These are phyloP conservation scores for Plebejus anna DNA, from an alignment of 2,888 invertebrate species.

Conservation along the genomic window DNA sequence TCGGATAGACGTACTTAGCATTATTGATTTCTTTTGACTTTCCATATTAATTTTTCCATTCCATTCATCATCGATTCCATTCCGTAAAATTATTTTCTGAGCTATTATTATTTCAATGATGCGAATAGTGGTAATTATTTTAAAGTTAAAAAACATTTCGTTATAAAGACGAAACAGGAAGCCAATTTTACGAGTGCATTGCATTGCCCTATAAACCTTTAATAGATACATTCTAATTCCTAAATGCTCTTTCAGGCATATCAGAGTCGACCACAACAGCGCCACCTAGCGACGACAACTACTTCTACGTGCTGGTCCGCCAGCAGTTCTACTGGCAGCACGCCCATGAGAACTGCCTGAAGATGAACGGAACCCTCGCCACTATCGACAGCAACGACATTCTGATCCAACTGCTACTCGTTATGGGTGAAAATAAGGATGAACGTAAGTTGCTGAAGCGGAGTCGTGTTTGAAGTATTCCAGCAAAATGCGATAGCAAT, in stretches of 20 bases:
- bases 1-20: too few relatives aligned
- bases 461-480: background rate
- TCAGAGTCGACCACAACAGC: constrained; percentile 40
- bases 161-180: too few relatives aligned
- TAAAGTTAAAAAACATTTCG: too few relatives aligned
- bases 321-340: constrained; percentile 65
- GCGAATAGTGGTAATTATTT: too few relatives aligned
- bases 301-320: constrained; percentile 59
- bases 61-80: too few relatives aligned
- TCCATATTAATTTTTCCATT: too few relatives aligned
- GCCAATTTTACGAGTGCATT: too few relatives aligned
- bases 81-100: too few relatives aligned
- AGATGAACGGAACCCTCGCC: constrained; percentile 63
- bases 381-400: constrained; percentile 55
- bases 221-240: too few relatives aligned
- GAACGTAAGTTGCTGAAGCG: constrained; percentile 52
- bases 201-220: too few relatives aligned
- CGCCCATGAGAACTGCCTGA: constrained; percentile 63
- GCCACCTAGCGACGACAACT: constrained; percentile 62
- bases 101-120: too few relatives aligned
- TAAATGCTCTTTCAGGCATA: constrained; percentile 42
- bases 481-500: background rate
- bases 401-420: constrained; percentile 56
- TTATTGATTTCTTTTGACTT: too few relatives aligned
- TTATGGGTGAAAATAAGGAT: constrained; percentile 69